Conservation (phyloP, 2,113 vertebrate species). For the Echinops telfairi region DNA sequence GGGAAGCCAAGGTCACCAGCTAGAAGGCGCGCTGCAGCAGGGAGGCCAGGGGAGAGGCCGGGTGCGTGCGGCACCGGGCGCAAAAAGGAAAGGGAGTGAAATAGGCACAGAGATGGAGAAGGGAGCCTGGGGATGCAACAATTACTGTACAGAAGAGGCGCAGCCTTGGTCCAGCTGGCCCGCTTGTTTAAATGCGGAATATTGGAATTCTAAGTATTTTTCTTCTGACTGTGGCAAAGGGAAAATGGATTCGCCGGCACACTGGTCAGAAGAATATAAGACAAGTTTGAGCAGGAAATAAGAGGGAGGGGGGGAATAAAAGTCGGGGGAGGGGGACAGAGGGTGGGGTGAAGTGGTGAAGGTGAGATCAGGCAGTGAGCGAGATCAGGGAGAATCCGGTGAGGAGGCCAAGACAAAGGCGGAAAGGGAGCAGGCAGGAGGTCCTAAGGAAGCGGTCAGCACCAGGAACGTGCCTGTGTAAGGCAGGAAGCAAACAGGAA, state of each 20-base stretch:
- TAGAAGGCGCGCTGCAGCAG: slow-evolving; percentile 38
- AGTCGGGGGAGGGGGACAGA: neutral
- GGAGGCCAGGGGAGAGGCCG: slow-evolving; percentile 29
- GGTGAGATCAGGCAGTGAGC: neutral
- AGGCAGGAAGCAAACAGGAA: slow-evolving; percentile 47
- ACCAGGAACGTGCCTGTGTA: neutral
- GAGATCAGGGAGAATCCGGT: slow-evolving; percentile 17
- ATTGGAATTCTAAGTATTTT: slow-evolving; percentile 62
- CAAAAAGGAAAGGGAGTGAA: slow-evolving; percentile 85
- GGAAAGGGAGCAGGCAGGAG: neutral
- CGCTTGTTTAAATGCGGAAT: slow-evolving; percentile 79
- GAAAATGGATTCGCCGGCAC: slow-evolving; percentile 27
- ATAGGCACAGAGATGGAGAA: slow-evolving; percentile 70
- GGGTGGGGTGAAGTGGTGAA: neutral
- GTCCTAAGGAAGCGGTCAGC: neutral
- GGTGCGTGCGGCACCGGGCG: slow-evolving; percentile 7
- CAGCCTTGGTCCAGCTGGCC: slow-evolving; percentile 48
- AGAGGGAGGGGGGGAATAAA: neutral
- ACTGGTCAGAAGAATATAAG: slow-evolving; percentile 36
- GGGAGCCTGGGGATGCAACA: slow-evolving; percentile 79
- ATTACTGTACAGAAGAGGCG: slow-evolving; percentile 63
- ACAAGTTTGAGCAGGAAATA: slow-evolving; percentile 61
- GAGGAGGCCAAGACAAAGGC: neutral
- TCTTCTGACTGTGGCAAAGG: slow-evolving; percentile 54
- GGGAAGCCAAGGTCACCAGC: slow-evolving; percentile 81